Evolutionary conservation across 1,140 invertebrate genomes (phyloP), one percentile per base, ranked within the genome.

Genomic region (Musca domestica): DNA sequence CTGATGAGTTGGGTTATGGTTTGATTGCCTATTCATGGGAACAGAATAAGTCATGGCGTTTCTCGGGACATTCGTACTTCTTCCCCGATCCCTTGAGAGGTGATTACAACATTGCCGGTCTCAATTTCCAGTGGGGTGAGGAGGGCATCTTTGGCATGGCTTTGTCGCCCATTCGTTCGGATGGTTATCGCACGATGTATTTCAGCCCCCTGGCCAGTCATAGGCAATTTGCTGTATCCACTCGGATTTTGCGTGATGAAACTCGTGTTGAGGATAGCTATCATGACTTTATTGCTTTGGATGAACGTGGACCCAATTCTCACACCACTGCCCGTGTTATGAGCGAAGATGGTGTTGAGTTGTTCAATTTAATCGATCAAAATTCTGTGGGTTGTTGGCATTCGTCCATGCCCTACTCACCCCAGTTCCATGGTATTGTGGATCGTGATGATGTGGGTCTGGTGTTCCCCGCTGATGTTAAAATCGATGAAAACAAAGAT

Each of bases 301-400:
- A 90, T 49, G 86, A 87, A 67, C 85, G 91, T 23, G 89, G 88
- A 23, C 83, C 85, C 9, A 83, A 90, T 54, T 82, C 85, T 1
- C 91, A 93, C 70, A 88, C 88, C 0, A 92, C 92, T 0, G 74
- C 91, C 1, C 86, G 88, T 68, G 84, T 91, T 3, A 90, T 92
- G 86, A 88, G 89, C 71, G 87, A 90, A 9, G 81, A 87, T 34
- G 91, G 91, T 14, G 79, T 94, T 2, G 88, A 92, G 81, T 85
- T 92, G 47, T 92, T 88, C 76, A 92, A 88, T 79, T 82, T 93
- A 51, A 87, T 94, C 58, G 91, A 93, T 77, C 88, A 89, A 72
- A 93, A 93, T 71, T 89, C 89, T 2, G 85, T 94, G 1, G 92
- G 91, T 12, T 94, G 92, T 74, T 93, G 92, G 92, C 90, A 91